phyloP scores from a whole-genome alignment of 2,113 vertebrate species.

The Hippocampus barbouri region DNA sequence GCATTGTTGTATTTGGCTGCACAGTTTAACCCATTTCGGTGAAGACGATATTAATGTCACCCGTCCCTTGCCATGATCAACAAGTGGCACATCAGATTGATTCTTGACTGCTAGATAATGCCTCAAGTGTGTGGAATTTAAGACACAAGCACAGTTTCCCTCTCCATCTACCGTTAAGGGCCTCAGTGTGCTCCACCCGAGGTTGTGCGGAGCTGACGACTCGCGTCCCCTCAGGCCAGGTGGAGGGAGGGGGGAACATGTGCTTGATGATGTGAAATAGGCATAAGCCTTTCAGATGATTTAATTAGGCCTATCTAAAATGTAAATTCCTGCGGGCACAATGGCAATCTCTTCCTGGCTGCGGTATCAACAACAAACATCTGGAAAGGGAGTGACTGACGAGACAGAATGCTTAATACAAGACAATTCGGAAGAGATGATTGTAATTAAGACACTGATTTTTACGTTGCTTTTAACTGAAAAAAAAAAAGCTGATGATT shows the following conservation, averaged over 20 bases:
- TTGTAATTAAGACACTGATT: not conserved
- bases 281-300: conserved; percentile 7
- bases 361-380: not conserved
- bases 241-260: conserved; percentile 25
- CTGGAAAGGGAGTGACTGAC: not conserved
- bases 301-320: conserved; percentile 13
- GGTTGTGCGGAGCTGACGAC: conserved; percentile 37
- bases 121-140: conserved; percentile 18
- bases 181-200: conserved; percentile 31
- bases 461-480: not conserved
- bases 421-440: not conserved
- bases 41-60: conserved; percentile 7
- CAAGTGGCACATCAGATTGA: conserved; percentile 23
- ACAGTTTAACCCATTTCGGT: conserved; percentile 7
- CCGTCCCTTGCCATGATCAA: conserved; percentile 17
- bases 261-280: conserved; percentile 23
- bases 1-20: not conserved
- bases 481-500: not conserved
- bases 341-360: conserved; percentile 1
- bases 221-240: conserved; percentile 40
- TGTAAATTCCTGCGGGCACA: conserved; percentile 5
- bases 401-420: not conserved
- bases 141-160: not conserved
- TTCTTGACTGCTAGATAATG: conserved; percentile 29
- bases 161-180: conserved; percentile 39